phyloP scores from a whole-genome alignment of 2,888 invertebrate genomes.

The Podabrus alpinus region DNA sequence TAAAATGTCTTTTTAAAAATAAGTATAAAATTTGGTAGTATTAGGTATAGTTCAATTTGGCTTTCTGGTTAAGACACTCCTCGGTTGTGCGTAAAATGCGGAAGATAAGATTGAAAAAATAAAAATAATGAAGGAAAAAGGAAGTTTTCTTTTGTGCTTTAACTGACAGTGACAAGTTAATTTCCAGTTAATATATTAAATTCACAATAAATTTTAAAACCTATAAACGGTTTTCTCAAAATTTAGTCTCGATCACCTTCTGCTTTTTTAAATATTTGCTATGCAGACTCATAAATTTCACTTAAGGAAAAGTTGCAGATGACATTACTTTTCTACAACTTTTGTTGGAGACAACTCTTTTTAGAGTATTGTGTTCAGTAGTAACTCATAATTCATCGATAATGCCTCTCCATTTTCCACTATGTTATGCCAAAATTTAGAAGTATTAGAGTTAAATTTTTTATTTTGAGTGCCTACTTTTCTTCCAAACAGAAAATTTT shows the following conservation, averaged over 20 bases:
- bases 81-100: background rate
- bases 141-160: background rate
- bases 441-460: background rate
- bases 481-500: background rate
- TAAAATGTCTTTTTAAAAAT: background rate
- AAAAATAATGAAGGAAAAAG: background rate
- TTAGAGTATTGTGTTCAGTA: background rate
- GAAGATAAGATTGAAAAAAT: background rate
- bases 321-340: background rate
- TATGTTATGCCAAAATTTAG: background rate
- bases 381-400: background rate
- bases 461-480: no score
- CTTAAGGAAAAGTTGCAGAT: background rate
- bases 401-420: background rate
- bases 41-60: background rate
- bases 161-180: background rate
- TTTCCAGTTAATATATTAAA: background rate
- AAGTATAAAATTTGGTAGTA: background rate
- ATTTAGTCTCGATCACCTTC: background rate
- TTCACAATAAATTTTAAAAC: background rate
- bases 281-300: background rate
- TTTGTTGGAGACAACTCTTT: background rate
- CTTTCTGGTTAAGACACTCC: background rate
- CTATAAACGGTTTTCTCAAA: background rate
- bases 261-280: background rate